Percentiles rank a stretch among this genome's conserved stretches.
Evolutionary conservation across 2,113 vertebrate species (phyloP).

Genomic region (Bubalus kerabau): DNA sequence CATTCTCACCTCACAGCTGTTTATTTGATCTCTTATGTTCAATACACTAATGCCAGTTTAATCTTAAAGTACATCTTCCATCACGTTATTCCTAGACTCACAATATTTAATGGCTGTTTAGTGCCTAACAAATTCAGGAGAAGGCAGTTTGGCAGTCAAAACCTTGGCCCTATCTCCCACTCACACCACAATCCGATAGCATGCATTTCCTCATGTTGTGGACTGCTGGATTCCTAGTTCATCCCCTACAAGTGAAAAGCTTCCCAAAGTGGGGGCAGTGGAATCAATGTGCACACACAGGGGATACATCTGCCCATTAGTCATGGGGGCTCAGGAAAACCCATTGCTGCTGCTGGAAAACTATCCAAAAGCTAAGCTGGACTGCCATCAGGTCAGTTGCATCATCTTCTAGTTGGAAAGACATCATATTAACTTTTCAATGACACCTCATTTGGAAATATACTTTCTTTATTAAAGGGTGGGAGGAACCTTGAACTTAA

Average conservation of each 20-base stretch:
- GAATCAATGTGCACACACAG: not conserved
- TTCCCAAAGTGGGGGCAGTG: not conserved
- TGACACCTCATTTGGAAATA: not conserved
- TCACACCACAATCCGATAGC: not conserved
- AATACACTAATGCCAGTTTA: not conserved
- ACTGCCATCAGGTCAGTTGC: not conserved
- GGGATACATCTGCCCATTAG: not conserved
- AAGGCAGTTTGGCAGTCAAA: not conserved
- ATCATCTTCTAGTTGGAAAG: not conserved
- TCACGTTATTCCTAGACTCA: not conserved
- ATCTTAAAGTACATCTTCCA: not conserved
- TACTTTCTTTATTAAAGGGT: not conserved
- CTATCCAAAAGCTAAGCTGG: not conserved
- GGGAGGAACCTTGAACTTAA: not conserved
- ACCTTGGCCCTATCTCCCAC: not conserved
- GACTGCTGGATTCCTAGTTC: not conserved
- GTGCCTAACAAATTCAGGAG: not conserved
- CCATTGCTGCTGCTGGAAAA: not conserved
- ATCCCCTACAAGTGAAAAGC: not conserved
- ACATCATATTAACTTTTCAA: not conserved
- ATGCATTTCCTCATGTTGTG: not conserved
- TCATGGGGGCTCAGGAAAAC: not conserved
- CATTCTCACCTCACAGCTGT: not conserved
- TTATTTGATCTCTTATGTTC: not conserved
- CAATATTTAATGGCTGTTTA: not conserved